Evolutionary conservation across 2,797 vertebrate species (phyloP).

Genomic region (Mormyrops attenuatus): DNA sequence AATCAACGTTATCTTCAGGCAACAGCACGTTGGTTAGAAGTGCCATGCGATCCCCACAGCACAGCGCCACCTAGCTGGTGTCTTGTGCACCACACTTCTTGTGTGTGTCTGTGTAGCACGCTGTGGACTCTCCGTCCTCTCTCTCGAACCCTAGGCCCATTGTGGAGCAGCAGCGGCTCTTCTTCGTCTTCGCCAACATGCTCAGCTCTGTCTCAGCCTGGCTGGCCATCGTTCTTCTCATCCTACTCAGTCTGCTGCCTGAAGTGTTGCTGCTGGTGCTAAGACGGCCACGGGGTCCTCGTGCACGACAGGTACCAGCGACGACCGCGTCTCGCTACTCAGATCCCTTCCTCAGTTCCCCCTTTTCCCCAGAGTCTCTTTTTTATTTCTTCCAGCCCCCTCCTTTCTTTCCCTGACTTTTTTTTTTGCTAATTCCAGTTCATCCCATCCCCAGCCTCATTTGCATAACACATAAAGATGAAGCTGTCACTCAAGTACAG

Average conservation of each 20-base stretch:
- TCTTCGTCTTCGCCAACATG: constrained; percentile 95
- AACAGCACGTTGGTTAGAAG: background rate
- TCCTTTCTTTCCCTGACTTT: background rate
- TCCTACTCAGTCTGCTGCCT: constrained; percentile 87
- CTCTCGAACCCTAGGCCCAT: constrained; percentile 73
- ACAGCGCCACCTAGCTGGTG: background rate
- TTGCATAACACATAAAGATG: background rate
- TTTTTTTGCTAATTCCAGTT: background rate
- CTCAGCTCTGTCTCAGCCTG: constrained; percentile 86
- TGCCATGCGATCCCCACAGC: background rate
- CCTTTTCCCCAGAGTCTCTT: background rate
- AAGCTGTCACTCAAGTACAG: background rate
- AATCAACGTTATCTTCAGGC: background rate
- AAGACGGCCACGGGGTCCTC: constrained; percentile 70
- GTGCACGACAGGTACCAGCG: constrained; percentile 72
- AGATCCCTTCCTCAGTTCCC: background rate
- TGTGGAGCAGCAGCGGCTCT: constrained; percentile 90
- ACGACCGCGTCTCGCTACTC: background rate
- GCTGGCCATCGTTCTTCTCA: constrained; percentile 90
- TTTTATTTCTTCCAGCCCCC: background rate
- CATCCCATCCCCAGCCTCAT: background rate
- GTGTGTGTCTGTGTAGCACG: background rate
- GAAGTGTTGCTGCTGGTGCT: constrained; percentile 83
- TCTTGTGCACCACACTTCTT: too few species aligned
- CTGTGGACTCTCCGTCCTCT: background rate